phyloP scores from a whole-genome alignment of 2,113 vertebrate genomes.

The Lynx canadensis region DNA sequence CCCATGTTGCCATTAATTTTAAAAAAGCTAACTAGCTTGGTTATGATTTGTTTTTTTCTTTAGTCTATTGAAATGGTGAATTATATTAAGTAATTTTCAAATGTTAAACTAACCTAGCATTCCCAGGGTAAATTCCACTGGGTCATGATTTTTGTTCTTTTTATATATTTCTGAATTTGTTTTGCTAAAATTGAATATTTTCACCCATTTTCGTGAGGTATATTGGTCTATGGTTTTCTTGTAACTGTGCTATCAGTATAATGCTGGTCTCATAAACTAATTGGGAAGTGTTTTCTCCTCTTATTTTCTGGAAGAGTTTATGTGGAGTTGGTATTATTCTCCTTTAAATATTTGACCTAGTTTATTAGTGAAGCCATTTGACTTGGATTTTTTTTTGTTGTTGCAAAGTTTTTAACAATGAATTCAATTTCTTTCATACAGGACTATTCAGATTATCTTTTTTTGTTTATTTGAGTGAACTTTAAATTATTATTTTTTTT shows the following conservation, averaged over 20 bases:
- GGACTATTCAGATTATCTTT: neutral
- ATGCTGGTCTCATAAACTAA: neutral
- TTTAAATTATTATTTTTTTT: neutral
- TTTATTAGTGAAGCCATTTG: neutral
- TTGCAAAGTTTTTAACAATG: neutral
- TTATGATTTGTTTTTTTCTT: neutral
- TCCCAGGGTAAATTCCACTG: neutral
- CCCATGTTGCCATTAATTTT: too few relatives aligned
- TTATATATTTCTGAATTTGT: neutral
- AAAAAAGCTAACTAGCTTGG: neutral
- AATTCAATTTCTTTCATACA: neutral
- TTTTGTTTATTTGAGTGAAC: neutral
- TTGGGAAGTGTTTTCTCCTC: neutral
- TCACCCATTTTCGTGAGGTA: neutral
- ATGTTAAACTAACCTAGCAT: neutral
- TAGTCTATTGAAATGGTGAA: neutral
- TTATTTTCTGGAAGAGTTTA: neutral
- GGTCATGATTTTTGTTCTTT: neutral
- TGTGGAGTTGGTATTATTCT: neutral
- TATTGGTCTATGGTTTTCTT: neutral
- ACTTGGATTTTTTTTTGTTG: neutral
- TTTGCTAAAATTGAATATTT: neutral
- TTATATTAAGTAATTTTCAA: slow-evolving; percentile 14
- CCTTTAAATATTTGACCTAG: neutral
- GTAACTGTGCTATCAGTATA: neutral